Evolutionary conservation across 1,140 invertebrate genomes (phyloP).

Genomic region (Cotesia vestalis): DNA sequence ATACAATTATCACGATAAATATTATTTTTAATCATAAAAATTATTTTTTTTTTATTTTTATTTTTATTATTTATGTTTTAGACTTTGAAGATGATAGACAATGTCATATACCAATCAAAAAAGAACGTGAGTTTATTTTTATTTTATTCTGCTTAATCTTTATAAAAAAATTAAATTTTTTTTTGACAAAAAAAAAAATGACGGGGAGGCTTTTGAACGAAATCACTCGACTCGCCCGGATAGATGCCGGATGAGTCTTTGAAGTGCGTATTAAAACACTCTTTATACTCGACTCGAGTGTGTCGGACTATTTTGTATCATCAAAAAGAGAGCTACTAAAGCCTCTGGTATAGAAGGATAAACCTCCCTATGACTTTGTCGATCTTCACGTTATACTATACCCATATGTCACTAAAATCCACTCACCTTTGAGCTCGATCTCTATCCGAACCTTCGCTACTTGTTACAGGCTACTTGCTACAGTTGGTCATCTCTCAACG

Average conservation of each 20-base stretch:
- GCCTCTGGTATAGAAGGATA: not conserved
- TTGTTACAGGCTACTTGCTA: not conserved
- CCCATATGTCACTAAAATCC: slow-evolving; percentile 20
- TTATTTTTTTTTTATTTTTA: slow-evolving; percentile 42
- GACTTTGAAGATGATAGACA: slow-evolving; percentile 51
- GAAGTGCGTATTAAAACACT: slow-evolving; percentile 40
- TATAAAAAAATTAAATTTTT: too few species aligned
- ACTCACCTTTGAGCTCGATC: slow-evolving; percentile 1
- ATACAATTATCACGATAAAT: not conserved
- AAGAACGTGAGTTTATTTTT: slow-evolving; percentile 58
- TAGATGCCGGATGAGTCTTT: slow-evolving; percentile 43
- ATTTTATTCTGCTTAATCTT: slow-evolving; percentile 37
- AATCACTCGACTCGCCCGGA: slow-evolving; percentile 31
- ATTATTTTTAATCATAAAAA: not conserved
- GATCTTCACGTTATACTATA: not conserved
- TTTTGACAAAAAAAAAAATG: too few species aligned
- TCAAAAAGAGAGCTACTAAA: slow-evolving; percentile 25
- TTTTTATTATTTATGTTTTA: slow-evolving; percentile 57
- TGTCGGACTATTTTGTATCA: slow-evolving; percentile 40
- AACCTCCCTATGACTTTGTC: not conserved
- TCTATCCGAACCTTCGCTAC: slow-evolving; percentile 10
- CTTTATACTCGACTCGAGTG: slow-evolving; percentile 12
- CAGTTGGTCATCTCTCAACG: slow-evolving; percentile 14
- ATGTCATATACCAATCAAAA: slow-evolving; percentile 52
- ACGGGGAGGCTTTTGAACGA: not conserved